A percentile compares a stretch with the other conserved stretches of the same genome.
Evolutionary conservation across 2,113 vertebrate genomes (phyloP).

Genomic region (Megatriorchis doriae): DNA sequence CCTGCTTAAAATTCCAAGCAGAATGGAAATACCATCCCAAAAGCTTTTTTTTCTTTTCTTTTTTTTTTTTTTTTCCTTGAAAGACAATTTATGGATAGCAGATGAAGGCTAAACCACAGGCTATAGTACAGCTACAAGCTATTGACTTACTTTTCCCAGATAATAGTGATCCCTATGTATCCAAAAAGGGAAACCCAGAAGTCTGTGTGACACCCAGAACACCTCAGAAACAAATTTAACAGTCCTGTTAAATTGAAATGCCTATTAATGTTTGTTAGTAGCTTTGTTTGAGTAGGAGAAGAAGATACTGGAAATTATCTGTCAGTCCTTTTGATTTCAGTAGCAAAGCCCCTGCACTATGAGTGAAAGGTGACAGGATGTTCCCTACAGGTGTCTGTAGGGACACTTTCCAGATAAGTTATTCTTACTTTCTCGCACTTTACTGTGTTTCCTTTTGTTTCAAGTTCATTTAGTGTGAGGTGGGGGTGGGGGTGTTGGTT

Average conservation of each 20-base stretch:
- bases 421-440: background rate
- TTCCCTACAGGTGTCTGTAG: background rate
- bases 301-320: background rate
- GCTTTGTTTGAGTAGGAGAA: background rate
- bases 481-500: fast-evolving
- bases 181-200: background rate
- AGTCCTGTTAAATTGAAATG: background rate
- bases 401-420: background rate
- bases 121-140: background rate
- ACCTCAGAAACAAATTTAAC: background rate
- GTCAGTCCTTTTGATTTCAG: background rate
- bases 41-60: background rate
- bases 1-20: background rate
- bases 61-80: background rate
- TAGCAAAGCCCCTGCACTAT: background rate
- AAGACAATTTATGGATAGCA: background rate
- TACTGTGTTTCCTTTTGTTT: background rate
- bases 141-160: background rate
- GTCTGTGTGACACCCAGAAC: background rate
- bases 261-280: background rate
- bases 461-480: background rate
- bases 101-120: background rate
- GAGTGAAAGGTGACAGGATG: background rate
- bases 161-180: background rate
- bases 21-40: background rate